A percentile compares a stretch with the other conserved stretches of the same genome.
These are phyloP conservation scores for Poecilia gillii DNA, from an alignment of 2,797 vertebrate genomes.

Conservation along the genomic window DNA sequence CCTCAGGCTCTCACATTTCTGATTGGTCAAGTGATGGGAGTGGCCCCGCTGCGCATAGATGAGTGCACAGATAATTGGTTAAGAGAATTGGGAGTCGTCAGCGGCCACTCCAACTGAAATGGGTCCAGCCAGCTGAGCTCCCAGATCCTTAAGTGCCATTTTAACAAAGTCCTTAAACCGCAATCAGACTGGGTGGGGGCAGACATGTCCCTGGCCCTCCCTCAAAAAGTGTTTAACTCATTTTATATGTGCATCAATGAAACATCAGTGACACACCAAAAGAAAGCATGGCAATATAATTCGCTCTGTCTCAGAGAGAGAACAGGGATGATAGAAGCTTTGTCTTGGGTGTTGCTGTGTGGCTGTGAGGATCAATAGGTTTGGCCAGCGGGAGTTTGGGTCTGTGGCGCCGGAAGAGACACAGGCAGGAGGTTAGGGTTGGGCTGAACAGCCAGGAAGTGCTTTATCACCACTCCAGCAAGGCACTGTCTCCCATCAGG, in stretches of 20 bases:
- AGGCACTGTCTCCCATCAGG: conserved; percentile 69
- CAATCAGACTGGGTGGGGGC: conserved; percentile 73
- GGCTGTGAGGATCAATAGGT: conserved; percentile 75
- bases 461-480: conserved; percentile 72
- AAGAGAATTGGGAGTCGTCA: conserved; percentile 78
- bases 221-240: conserved; percentile 31
- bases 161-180: conserved; percentile 77
- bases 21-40: conserved; percentile 73
- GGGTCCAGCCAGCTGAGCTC: conserved; percentile 73
- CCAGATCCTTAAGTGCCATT: conserved; percentile 77
- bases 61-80: conserved; percentile 79
- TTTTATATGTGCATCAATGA: conserved; percentile 7
- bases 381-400: conserved; percentile 71
- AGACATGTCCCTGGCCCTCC: conserved; percentile 35
- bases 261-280: conserved; percentile 61
- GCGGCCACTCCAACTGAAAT: conserved; percentile 72
- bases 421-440: conserved; percentile 69
- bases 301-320: conserved; percentile 53
- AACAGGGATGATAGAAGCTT: conserved; percentile 56
- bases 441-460: conserved; percentile 69
- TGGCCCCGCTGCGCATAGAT: conserved; percentile 72
- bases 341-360: conserved; percentile 69
- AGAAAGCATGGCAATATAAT: conserved; percentile 60
- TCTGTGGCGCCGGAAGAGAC: conserved; percentile 73
- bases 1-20: conserved; percentile 66